Evolutionary conservation across 2,797 vertebrate genomes (phyloP).

Genomic region (Neoniphon sammara): DNA sequence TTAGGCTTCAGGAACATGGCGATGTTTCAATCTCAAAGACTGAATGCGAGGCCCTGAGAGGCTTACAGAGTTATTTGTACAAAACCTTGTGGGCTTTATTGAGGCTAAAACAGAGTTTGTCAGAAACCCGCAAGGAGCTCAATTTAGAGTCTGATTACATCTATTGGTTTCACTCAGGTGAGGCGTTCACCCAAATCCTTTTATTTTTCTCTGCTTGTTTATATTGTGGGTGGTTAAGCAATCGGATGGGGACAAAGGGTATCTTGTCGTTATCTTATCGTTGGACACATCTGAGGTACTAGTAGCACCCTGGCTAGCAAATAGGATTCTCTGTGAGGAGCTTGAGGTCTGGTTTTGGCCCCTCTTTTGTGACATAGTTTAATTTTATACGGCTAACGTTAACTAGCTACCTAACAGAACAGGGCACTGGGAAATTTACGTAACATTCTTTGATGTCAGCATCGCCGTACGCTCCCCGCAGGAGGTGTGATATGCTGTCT

Average conservation of each 20-base stretch:
- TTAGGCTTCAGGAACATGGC: constrained; percentile 7
- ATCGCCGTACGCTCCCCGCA: no score
- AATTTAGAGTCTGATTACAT: constrained; percentile 23
- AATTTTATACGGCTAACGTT: no score
- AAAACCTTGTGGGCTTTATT: constrained; percentile 27
- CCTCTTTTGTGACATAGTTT: no score
- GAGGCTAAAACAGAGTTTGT: constrained; percentile 4
- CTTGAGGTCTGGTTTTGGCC: neutral
- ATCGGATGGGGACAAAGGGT: constrained; percentile 1
- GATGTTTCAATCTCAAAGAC: neutral
- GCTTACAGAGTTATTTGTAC: constrained; percentile 23
- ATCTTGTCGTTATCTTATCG: no score
- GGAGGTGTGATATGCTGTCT: no score
- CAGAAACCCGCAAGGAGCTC: neutral
- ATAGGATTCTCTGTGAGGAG: no score
- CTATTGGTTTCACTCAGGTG: constrained; percentile 16
- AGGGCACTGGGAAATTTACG: no score
- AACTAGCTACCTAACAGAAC: no score
- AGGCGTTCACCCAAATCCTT: constrained; percentile 22
- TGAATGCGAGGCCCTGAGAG: constrained; percentile 9
- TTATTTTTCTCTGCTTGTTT: constrained; percentile 23
- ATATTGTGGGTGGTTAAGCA: constrained; percentile 4
- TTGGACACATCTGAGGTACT: no score
- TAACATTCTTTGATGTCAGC: no score
- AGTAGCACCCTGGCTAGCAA: no score